Evolutionary conservation across 2,888 invertebrate species (phyloP), one percentile per base, ranked within the genome.

Genomic region (Chrysomela aeneicollis): DNA sequence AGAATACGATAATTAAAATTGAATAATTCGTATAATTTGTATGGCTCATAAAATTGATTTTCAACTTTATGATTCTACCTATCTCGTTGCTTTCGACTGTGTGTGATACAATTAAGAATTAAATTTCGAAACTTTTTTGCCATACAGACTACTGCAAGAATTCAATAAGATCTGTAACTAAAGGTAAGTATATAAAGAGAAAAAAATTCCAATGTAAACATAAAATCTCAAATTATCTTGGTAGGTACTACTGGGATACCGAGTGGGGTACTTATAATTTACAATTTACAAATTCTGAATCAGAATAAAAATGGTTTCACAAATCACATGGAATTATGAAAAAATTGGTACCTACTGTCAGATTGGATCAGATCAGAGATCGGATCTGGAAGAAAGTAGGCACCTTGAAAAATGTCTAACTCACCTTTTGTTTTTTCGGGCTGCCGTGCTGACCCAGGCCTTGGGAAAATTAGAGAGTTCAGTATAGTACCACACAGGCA

Each of bases 291-390:
- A 15, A 22, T 2, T 4, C 4, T 52, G 52, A 10, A 18, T 50
- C 47, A 59, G 68, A 67, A 72, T 68, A 74, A 75, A 74, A 70
- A 78, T 77, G 77, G 77, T 76, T 71, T 75, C 77, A 77, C 76
- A 75, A 76, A 74, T 73, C 73, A 72, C 69, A 71, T 74, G 77
- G 77, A 78, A 77, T 74, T 75, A 74, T 74, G 73, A 74, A 77
- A 73, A 71, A 72, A 71, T 64, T 64, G 70, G 69, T 18, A 61
- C n/a, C n/a, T n/a, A 50, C 10, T 47, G 57, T 21, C 37, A 63
- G 57, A 63, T 64, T 22, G 64, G 22, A 63, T 55, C 47, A 32
- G 22, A 63, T 55, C 47, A 32, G 37, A 55, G 42, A 55, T 54
- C 17, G n/a, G 6, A 22, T 35, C 35, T 18, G 15, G 30, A 26